Evolutionary conservation across 2,113 vertebrate genomes (phyloP).

Genomic region (Hippocampus comes): DNA sequence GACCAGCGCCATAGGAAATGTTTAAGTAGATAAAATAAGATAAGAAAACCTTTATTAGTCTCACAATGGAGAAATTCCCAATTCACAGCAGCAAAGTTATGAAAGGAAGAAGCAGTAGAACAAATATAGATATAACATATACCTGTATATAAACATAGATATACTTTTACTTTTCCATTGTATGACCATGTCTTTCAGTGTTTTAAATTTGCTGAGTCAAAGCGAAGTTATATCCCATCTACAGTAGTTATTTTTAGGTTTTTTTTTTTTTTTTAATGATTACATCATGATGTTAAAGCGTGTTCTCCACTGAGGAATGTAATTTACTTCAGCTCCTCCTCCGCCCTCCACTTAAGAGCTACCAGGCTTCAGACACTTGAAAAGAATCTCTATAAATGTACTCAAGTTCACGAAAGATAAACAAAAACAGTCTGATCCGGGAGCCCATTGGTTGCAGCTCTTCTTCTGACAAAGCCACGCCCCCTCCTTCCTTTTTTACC

Average conservation of each 20-base stretch:
- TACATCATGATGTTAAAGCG: neutral
- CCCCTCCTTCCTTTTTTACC: conserved; percentile 34
- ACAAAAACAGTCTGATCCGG: conserved; percentile 65
- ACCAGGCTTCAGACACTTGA: conserved; percentile 37
- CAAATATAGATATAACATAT: too few species aligned
- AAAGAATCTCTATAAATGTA: conserved; percentile 36
- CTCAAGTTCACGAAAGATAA: conserved; percentile 54
- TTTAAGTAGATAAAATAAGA: too few species aligned
- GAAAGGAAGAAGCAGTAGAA: too few species aligned
- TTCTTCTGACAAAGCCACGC: conserved; percentile 37
- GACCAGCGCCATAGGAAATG: too few species aligned
- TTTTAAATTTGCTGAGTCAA: neutral
- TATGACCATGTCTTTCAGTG: neutral
- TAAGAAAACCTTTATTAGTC: too few species aligned
- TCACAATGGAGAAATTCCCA: too few species aligned
- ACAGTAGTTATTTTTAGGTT: neutral
- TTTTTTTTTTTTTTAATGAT: neutral
- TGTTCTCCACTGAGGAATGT: neutral
- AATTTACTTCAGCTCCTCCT: conserved; percentile 2
- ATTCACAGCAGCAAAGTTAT: too few species aligned
- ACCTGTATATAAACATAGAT: too few species aligned
- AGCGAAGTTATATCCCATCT: neutral
- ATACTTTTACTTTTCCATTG: too few species aligned
- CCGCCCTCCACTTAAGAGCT: conserved; percentile 32
- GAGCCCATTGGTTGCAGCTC: conserved; percentile 53